Evolutionary conservation across 2,797 vertebrate genomes (phyloP).

Genomic region (Gastrophryne carolinensis): DNA sequence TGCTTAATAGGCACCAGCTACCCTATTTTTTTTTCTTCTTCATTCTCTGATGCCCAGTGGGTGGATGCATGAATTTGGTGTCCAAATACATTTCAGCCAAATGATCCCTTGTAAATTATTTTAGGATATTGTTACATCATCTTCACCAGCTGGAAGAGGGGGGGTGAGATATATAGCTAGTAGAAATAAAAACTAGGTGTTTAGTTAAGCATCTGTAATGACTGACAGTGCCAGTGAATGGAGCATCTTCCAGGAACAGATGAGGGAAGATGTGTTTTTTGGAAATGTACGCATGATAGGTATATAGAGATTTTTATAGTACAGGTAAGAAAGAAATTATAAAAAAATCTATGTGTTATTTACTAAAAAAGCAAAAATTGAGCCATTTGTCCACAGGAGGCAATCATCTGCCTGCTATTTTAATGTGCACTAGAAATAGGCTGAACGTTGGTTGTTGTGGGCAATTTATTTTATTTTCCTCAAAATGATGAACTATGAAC

Average conservation of each 20-base stretch:
- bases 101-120: no score
- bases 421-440: not conserved
- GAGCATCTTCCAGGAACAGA: conserved; percentile 23
- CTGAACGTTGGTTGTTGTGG: not conserved
- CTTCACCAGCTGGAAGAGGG: not conserved
- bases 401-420: not conserved
- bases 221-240: conserved; percentile 12
- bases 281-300: not conserved
- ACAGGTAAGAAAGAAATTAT: conserved; percentile 12
- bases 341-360: not conserved
- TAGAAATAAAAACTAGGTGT: conserved; percentile 22
- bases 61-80: no score
- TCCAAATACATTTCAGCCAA: no score
- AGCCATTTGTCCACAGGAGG: not conserved
- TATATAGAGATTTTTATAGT: conserved; percentile 24
- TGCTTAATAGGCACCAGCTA: no score
- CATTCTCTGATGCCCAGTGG: no score
- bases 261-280: not conserved
- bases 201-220: not conserved
- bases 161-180: not conserved
- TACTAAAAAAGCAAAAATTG: not conserved
- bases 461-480: not conserved
- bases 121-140: not conserved
- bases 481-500: not conserved
- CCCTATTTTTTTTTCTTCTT: no score